A percentile compares a stretch with the other conserved stretches of the same genome.
Evolutionary conservation across 2,113 vertebrate genomes (phyloP).

Genomic region (Capreolus pygargus): DNA sequence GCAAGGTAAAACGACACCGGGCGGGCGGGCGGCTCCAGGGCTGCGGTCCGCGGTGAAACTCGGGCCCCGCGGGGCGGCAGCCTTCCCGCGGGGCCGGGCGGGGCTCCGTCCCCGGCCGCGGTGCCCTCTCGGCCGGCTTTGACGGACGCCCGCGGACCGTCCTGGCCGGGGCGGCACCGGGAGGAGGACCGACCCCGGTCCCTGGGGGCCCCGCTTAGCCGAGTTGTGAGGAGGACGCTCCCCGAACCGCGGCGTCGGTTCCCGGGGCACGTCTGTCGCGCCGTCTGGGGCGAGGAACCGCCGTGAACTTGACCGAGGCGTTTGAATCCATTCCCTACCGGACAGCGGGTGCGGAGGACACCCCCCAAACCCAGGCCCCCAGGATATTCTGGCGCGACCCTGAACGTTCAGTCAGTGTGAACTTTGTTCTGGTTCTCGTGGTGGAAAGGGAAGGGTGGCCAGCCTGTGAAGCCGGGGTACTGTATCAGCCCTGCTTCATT

Average conservation of each 20-base stretch:
- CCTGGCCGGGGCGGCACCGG: fast-evolving
- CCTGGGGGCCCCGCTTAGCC: fast-evolving
- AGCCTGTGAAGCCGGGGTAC: background rate
- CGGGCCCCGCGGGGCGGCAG: background rate
- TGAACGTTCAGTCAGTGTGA: background rate
- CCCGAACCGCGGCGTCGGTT: background rate
- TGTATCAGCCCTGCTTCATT: background rate
- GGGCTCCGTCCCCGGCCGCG: background rate
- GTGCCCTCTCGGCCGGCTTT: background rate
- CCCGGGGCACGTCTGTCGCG: background rate
- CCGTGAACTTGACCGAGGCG: background rate
- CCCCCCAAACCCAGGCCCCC: no score
- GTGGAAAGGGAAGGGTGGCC: background rate
- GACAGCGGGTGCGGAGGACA: background rate
- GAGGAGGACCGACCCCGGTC: no score
- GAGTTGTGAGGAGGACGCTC: background rate
- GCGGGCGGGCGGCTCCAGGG: background rate
- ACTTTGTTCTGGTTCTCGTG: background rate
- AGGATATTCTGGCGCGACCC: background rate
- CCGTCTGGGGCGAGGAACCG: background rate
- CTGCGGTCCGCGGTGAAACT: no score
- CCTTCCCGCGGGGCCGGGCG: background rate
- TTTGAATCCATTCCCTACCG: fast-evolving
- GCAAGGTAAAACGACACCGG: background rate
- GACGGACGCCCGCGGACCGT: background rate